A percentile compares a stretch with the other conserved stretches of the same genome.
Evolutionary conservation across 2,113 vertebrate genomes (phyloP).

Genomic region (Onychorhynchus coronatus): DNA sequence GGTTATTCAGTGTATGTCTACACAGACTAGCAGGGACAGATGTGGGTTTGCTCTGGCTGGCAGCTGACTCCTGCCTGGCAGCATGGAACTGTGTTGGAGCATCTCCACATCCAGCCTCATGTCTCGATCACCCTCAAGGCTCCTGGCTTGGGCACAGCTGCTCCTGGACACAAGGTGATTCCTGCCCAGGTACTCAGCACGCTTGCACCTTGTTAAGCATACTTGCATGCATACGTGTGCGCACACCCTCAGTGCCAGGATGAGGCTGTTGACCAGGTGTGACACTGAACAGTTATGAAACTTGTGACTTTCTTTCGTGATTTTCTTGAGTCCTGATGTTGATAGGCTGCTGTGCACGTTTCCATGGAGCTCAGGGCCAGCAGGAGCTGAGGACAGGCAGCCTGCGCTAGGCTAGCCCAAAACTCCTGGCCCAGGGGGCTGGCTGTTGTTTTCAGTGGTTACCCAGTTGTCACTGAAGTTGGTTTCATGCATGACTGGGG

Average conservation of each 20-base stretch:
- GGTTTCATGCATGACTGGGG: fast-evolving
- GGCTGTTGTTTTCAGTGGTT: background rate
- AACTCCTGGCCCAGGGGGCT: background rate
- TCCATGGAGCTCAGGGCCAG: background rate
- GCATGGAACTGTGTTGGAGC: background rate
- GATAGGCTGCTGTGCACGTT: background rate
- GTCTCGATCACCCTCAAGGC: background rate
- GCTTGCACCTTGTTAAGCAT: background rate
- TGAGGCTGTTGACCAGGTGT: background rate
- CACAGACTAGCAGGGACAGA: background rate
- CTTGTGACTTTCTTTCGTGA: background rate
- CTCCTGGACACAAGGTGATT: background rate
- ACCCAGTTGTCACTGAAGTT: background rate
- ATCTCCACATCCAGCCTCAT: background rate
- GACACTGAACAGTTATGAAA: background rate
- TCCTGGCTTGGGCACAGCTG: background rate
- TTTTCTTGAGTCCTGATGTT: background rate
- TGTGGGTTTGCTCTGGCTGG: background rate
- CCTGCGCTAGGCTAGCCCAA: background rate
- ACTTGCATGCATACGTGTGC: fast-evolving
- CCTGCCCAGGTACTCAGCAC: fast-evolving
- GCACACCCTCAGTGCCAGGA: fast-evolving
- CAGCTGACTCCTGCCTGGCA: background rate
- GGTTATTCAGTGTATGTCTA: background rate
- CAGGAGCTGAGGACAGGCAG: background rate